Evolutionary conservation across 1,140 invertebrate species (phyloP).

Genomic region (Aphelenchoides besseyi): DNA sequence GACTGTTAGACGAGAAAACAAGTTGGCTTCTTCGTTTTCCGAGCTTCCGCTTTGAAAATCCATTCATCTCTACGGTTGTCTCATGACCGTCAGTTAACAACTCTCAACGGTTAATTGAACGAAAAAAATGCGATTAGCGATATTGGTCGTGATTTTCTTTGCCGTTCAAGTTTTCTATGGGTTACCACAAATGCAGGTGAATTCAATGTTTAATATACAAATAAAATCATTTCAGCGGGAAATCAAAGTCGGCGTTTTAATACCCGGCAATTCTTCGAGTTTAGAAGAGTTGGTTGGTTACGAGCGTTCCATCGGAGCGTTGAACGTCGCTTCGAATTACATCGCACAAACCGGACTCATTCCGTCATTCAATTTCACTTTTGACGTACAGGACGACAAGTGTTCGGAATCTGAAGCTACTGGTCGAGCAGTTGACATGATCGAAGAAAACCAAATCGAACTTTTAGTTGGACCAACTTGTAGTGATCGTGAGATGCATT

Average conservation of each 20-base stretch:
- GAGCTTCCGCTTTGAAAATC: no score
- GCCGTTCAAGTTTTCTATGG: neutral
- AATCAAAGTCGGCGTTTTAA: constrained; percentile 6
- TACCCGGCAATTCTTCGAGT: neutral
- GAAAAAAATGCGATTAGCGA: neutral
- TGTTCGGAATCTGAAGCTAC: neutral
- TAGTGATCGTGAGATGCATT: constrained; percentile 7
- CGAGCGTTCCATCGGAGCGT: neutral
- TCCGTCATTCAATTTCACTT: constrained; percentile 8
- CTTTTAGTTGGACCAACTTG: constrained; percentile 4
- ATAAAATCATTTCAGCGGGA: neutral
- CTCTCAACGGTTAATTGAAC: no score
- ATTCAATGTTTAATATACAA: neutral
- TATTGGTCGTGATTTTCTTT: neutral
- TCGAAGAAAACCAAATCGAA: constrained; percentile 21
- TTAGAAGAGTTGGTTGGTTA: constrained; percentile 7
- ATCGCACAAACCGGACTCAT: constrained; percentile 7
- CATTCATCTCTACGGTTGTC: no score
- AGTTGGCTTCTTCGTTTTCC: no score
- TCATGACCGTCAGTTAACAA: no score
- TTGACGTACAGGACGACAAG: constrained; percentile 3
- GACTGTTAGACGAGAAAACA: no score
- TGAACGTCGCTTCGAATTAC: constrained; percentile 1
- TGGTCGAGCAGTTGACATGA: constrained; percentile 17
- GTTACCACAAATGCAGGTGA: neutral